Conservation (phyloP, 1,140 invertebrate species). For the Procambarus virginalis region DNA sequence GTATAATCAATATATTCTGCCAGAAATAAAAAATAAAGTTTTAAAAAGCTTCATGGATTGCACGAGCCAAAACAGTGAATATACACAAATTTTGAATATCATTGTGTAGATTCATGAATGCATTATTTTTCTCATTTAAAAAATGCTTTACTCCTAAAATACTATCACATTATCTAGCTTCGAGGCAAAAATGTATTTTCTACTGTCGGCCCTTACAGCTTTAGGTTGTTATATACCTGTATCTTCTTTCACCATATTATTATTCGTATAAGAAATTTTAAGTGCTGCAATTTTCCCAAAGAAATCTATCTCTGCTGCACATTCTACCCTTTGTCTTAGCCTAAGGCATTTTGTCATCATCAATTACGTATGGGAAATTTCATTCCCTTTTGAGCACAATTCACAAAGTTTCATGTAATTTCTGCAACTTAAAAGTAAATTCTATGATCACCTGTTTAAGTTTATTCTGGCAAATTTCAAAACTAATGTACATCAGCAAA, state of each 20-base stretch:
- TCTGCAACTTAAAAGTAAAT: neutral
- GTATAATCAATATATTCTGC: slow-evolving; percentile 91
- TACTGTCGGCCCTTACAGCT: neutral
- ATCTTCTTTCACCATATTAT: neutral
- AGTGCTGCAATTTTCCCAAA: slow-evolving; percentile 21
- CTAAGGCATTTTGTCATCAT: neutral
- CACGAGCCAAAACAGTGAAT: neutral
- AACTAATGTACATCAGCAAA: neutral
- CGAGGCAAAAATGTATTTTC: neutral
- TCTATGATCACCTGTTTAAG: neutral
- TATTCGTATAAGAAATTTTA: neutral
- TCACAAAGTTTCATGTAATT: no score
- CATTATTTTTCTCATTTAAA: neutral
- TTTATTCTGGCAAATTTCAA: neutral
- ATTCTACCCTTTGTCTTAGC: slow-evolving; percentile 1
- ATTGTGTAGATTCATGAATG: neutral
- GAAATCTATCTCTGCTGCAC: slow-evolving; percentile 1
- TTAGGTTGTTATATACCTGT: neutral
- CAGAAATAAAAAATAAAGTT: slow-evolving; percentile 26
- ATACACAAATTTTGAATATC: neutral
- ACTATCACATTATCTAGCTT: neutral
- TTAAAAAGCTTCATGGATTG: neutral
- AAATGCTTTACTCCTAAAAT: neutral
- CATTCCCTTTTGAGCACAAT: no score
- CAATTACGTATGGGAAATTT: neutral